Base-by-base conservation (phyloP, 2,888 invertebrate species). In the Plagiodera versicolora region DNA sequence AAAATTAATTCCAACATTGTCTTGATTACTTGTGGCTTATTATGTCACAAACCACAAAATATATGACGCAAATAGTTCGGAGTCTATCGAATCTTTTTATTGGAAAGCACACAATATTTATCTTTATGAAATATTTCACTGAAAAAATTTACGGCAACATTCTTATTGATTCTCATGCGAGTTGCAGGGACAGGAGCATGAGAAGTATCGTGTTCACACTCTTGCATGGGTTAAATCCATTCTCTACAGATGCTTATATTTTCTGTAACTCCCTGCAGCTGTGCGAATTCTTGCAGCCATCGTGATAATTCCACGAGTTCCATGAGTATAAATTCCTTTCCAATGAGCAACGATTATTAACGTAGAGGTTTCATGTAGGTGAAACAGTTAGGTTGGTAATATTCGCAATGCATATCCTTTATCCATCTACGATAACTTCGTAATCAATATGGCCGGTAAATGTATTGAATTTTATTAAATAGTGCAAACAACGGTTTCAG, bases 311-410 rank as follows among this genome's bases (percentile, higher is more conserved):
- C 11, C 14, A 32, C 32, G 8, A 4, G 14, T 39, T 39, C 39
- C 39, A 39, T 14, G n/a, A 14, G 39, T 28, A 11, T 24, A 20
- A 14, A 58, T 58, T 58, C 58, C 58, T 52, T 58, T 58, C 52
- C 19, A 58, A 30, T 58, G 58, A 58, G 17, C 51, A 32, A 58
- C 46, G 35, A 58, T 32, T 46, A 46, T 46, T 19, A 44, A 16
- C 35, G 39, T 39, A 39, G 53, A 24, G 11, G 49, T 54, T 58
- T 44, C 58, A 61, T 57, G 61, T 61, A 61, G 61, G 61, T 58
- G 61, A 61, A 61, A 61, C 61, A 61, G 61, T 61, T 61, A 61
- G 49, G 39, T 39, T 39, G 54, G 45, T 54, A 44, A 54, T 56
- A 58, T 58, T 58, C 61, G 54, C 61, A 46, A 54, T 52, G 61